Conservation (phyloP, 2,797 vertebrate species). For the Pyrocephalus nanus region DNA sequence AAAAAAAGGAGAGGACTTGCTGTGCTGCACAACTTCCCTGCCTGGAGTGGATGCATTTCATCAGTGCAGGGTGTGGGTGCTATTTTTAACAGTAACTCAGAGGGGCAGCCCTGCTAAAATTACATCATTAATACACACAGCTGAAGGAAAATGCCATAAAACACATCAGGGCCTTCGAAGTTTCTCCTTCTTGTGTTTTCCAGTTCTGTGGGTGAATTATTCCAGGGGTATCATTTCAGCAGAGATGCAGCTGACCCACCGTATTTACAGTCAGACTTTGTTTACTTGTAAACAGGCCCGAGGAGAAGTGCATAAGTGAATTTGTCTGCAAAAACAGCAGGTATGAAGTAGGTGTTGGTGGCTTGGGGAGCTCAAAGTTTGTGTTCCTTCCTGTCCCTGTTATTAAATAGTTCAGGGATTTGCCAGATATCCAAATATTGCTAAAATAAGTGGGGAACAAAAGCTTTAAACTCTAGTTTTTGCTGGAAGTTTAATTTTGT, state of each 20-base stretch:
- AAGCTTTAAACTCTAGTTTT: neutral
- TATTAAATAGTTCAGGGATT: neutral
- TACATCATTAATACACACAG: slow-evolving; percentile 65
- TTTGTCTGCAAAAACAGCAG: neutral
- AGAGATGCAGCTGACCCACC: neutral
- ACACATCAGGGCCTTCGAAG: neutral
- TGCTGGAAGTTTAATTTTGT: neutral
- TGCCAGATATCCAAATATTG: neutral
- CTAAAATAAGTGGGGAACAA: neutral
- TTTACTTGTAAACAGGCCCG: neutral
- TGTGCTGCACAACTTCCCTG: slow-evolving; percentile 48
- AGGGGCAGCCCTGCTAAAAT: slow-evolving; percentile 69
- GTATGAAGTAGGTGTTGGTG: neutral
- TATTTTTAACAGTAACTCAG: slow-evolving; percentile 65
- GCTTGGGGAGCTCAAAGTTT: neutral
- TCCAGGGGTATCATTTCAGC: neutral
- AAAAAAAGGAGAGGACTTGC: neutral
- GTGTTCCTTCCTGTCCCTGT: neutral
- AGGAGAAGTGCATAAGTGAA: neutral
- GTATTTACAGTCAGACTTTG: neutral
- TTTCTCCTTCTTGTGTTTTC: neutral
- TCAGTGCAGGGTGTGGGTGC: slow-evolving; percentile 39
- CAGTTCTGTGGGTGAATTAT: neutral
- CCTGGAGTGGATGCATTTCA: slow-evolving; percentile 71
- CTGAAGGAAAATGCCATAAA: slow-evolving; percentile 60